Evolutionary conservation across 2,113 vertebrate genomes (phyloP).

Genomic region (Brevimyrus niger): DNA sequence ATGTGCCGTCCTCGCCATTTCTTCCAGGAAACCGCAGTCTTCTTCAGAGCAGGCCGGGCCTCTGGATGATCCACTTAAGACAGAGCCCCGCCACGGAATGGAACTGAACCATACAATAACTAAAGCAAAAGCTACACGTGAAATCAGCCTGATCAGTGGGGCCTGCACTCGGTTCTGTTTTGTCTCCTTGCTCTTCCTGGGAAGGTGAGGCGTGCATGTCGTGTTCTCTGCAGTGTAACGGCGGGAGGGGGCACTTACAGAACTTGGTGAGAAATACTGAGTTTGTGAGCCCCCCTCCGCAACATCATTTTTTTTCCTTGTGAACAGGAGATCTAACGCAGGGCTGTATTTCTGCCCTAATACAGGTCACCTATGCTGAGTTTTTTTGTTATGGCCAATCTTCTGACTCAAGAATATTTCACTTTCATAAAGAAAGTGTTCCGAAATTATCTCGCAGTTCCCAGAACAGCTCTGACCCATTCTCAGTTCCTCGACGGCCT

Average conservation of each 20-base stretch:
- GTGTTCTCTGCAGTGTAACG: conserved; percentile 35
- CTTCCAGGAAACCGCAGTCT: neutral
- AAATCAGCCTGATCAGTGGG: neutral
- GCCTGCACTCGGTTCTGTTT: neutral
- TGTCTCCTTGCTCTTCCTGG: conserved; percentile 6
- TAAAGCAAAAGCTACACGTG: neutral
- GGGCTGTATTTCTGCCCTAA: neutral
- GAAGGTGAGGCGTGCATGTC: conserved; percentile 41
- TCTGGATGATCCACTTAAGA: neutral
- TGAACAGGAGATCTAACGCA: neutral
- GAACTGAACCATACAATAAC: neutral
- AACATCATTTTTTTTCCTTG: neutral
- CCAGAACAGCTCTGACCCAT: neutral
- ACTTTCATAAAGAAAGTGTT: neutral
- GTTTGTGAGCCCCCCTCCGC: neutral
- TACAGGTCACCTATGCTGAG: neutral
- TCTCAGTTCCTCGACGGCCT: neutral
- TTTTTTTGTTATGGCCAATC: neutral
- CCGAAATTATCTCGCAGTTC: neutral
- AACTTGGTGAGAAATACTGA: neutral
- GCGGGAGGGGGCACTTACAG: conserved; percentile 13
- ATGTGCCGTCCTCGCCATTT: neutral
- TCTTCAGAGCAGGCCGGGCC: neutral
- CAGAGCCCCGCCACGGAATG: neutral
- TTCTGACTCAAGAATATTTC: neutral